Base-by-base conservation (phyloP, 92 coral and sea anemone species). In the Epizoanthus scotinus region DNA sequence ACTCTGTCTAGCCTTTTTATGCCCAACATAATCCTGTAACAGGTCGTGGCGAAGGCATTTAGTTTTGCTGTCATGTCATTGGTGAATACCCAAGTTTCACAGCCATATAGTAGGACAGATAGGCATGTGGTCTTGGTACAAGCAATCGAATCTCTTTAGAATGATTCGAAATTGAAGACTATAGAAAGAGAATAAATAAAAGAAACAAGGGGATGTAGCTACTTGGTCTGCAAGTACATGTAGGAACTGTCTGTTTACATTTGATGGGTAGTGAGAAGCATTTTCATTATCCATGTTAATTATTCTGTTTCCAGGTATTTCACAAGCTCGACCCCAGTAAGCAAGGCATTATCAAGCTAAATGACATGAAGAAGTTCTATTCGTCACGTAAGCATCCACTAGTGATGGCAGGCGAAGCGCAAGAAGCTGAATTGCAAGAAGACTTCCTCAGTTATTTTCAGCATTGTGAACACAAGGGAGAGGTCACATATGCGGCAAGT, bases 271-370 rank as follows among this genome's bases (percentile, higher is more conserved):
- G 25, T 60, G 59, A 20, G 18, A 59, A 22, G 19, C 22, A 21
- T 70, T 26, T 67, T 49, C 20, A n/a, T n/a, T n/a, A 8, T 4
- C 56, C 8, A 50, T 78, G 56, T n/a, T n/a, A n/a, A n/a, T 13
- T 22, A 22, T 71, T 22, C 5, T 21, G 80, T 58, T 70, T 78
- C 20, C 80, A 96, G 99, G 96, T 96, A 50, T 96, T 93, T 67
- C 93, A 91, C 20, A 93, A 94, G 63, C 84, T 96, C 69, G 99
- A 96, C 75, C 96, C 99, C 42, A 96, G 79, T 74, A 96, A 96
- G 71, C 88, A 84, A 83, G 99, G 99, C 6, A 58, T 89, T 28
- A 92, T 96, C 58, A 89, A 89, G 63, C 82, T 96, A 53, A 89
- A 87, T 83, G 86, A 87, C 83, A 87, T 93, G 89, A 90, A 84